Evolutionary conservation across 2,797 vertebrate species (phyloP).

Genomic region (Heliangelus exortis): DNA sequence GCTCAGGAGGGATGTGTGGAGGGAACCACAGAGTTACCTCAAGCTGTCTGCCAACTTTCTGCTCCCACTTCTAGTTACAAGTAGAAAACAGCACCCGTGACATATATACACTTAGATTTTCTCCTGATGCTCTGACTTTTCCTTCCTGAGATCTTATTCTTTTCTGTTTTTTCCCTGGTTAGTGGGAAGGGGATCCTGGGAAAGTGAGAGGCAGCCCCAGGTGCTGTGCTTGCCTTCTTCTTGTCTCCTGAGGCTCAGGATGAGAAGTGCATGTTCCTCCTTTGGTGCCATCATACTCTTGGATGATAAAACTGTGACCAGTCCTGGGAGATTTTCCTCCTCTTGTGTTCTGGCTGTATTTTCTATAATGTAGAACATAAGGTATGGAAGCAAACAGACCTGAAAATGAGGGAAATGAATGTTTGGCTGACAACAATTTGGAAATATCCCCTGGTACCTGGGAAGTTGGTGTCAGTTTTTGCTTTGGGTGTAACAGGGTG

Average conservation of each 20-base stretch:
- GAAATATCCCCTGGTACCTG: neutral
- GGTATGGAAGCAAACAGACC: neutral
- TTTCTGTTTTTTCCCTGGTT: neutral
- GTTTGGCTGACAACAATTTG: neutral
- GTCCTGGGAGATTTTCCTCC: neutral
- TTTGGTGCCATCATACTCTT: neutral
- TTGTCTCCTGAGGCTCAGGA: neutral
- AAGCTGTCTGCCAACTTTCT: neutral
- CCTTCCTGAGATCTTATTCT: neutral
- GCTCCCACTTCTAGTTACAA: accelerated
- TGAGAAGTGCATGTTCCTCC: neutral
- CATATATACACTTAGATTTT: neutral
- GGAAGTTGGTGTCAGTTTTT: neutral
- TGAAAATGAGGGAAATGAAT: neutral
- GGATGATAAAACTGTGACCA: neutral
- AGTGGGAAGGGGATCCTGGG: neutral
- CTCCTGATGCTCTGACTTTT: neutral
- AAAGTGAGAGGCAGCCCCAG: neutral
- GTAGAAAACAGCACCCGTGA: neutral
- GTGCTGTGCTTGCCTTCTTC: neutral
- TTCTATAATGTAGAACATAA: neutral
- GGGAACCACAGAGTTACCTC: neutral
- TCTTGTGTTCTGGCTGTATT: neutral
- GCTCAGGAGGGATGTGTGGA: accelerated
- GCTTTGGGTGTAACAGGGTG: neutral